Percentiles rank a stretch among this genome's conserved stretches.
Evolutionary conservation across 2,888 invertebrate species (phyloP).

Genomic region (Hanleya hanleyi): DNA sequence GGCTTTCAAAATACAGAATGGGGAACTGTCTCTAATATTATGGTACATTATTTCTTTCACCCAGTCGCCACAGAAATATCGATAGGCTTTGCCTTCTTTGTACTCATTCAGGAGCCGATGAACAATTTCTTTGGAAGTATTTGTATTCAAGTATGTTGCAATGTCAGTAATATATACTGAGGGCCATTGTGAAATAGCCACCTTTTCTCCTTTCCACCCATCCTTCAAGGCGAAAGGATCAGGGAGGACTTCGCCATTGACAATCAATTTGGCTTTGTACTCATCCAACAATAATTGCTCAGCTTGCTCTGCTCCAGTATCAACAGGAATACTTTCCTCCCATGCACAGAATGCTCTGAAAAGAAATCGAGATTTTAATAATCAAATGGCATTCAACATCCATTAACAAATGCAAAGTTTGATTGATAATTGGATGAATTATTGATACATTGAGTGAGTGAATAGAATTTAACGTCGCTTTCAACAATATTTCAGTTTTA

Average conservation of each 20-base stretch:
- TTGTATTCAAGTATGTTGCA: conserved; percentile 17
- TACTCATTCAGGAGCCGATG: conserved; percentile 34
- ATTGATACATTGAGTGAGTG: too few relatives aligned
- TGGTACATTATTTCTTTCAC: conserved; percentile 36
- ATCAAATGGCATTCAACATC: background rate
- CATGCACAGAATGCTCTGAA: conserved; percentile 35
- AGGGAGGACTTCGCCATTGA: conserved; percentile 13
- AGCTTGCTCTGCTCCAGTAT: background rate
- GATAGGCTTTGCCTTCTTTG: conserved; percentile 34
- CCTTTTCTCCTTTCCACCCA: conserved; percentile 35
- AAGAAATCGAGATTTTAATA: background rate
- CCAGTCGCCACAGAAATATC: conserved; percentile 34
- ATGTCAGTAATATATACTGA: conserved; percentile 37
- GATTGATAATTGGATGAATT: too few relatives aligned
- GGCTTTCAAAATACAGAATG: conserved; percentile 31
- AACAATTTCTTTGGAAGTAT: conserved; percentile 16
- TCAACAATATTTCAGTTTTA: too few relatives aligned
- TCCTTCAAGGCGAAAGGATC: conserved; percentile 25
- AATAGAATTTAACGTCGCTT: too few relatives aligned
- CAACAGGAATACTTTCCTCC: conserved; percentile 31
- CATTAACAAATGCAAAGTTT: background rate
- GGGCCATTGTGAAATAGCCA: conserved; percentile 26
- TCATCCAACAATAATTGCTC: conserved; percentile 23
- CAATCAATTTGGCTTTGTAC: conserved; percentile 21
- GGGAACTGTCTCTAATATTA: background rate